Evolutionary conservation across 2,797 vertebrate species (phyloP), one percentile per base, ranked within the genome.

Genomic region (Atherinosoma microstoma): DNA sequence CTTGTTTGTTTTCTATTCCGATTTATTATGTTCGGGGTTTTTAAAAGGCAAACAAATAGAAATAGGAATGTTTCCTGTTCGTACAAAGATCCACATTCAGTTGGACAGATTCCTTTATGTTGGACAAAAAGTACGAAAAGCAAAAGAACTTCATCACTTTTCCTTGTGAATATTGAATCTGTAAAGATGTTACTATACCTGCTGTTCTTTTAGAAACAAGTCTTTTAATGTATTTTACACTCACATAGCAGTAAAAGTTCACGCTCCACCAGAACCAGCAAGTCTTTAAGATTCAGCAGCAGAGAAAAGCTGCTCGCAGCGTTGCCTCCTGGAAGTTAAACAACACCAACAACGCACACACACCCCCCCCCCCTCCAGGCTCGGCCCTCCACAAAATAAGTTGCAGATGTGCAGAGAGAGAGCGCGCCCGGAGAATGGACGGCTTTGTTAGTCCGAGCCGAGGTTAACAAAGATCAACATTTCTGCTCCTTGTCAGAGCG

Each of bases 351-450:
- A 62, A 71, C 22, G 49, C 64, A 12, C n/a, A n/a, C n/a, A n/a
- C n/a, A n/a, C n/a, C n/a, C n/a, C n/a, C 6, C 49, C 36, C 67
- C 22, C 40, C 2, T 59, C 64, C 35, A 27, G 42, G 27, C 34
- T 9, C 45, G 27, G 3, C 9, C 27, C 42, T 36, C 38, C 18
- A 30, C 36, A 16, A 35, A 87, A 86, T 67, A 20, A 10, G 67
- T 65, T 81, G 78, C 87, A 89, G 77, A 81, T 86, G 84, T 84
- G 70, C 27, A 11, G 53, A 58, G 49, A 34, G 68, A 73, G n/a
- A n/a, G n/a, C n/a, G n/a, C n/a, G 68, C 62, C 13, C 67, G 73
- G 59, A 58, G 61, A 47, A 47, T 2, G 2, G 42, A 32, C 16
- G 64, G 61, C 42, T 54, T 16, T 0, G 40, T 78, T 60, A 61